Conservation (phyloP, 2,113 vertebrate genomes). For the Pithys albifrons region DNA sequence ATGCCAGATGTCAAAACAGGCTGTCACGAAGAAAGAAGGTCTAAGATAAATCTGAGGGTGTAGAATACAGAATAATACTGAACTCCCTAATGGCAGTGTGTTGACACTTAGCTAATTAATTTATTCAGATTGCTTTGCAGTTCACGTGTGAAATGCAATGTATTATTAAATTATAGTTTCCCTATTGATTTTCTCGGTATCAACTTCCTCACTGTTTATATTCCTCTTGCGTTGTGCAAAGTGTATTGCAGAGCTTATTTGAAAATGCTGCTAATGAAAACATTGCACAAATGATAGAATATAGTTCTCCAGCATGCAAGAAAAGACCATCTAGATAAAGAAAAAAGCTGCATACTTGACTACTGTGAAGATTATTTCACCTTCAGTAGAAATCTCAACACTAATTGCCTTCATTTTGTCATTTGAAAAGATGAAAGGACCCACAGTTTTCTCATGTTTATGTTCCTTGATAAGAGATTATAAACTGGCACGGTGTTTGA, state of each 20-base stretch:
- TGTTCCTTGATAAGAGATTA: not conserved
- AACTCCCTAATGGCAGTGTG: not conserved
- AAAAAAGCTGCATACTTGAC: not conserved
- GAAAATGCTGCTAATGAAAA: not conserved
- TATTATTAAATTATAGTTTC: not conserved
- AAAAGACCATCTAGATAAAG: not conserved
- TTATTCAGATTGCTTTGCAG: not conserved
- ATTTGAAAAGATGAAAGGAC: not conserved
- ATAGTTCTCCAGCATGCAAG: not conserved
- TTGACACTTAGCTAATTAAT: not conserved
- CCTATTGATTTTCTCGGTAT: not conserved
- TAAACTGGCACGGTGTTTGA: not conserved
- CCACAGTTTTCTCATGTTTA: not conserved
- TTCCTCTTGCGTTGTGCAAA: not conserved
- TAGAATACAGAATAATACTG: not conserved
- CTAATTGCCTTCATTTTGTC: not conserved
- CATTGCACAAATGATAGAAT: not conserved
- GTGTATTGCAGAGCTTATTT: not conserved
- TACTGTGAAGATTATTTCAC: not conserved
- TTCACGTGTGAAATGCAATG: not conserved
- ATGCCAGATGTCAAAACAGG: not conserved
- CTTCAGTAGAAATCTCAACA: not conserved
- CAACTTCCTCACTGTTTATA: rapidly evolving
- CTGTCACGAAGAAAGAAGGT: not conserved
- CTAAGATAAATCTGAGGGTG: not conserved